These are phyloP conservation scores for Ischnura elegans DNA, from an alignment of 2,888 invertebrate species.

Conservation along the genomic window DNA sequence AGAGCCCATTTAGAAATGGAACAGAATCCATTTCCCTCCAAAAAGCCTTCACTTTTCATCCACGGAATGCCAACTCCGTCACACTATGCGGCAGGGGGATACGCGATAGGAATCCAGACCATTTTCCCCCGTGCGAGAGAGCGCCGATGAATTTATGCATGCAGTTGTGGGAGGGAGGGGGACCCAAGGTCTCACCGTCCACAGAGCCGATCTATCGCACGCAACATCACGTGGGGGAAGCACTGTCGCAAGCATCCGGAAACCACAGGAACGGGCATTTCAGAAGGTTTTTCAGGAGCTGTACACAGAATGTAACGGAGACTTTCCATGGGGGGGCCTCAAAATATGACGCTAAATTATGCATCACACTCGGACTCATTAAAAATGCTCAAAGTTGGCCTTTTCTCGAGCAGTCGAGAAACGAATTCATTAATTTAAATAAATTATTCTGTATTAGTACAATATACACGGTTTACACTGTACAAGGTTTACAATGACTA, in stretches of 20 bases:
- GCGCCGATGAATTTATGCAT: neutral
- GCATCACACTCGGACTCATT: too few relatives aligned
- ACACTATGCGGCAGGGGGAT: neutral
- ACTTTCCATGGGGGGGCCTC: neutral
- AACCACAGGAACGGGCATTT: neutral
- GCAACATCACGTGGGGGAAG: slow-evolving; percentile 10
- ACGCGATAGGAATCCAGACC: neutral
- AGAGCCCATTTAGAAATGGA: neutral
- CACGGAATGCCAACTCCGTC: neutral
- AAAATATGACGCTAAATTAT: neutral
- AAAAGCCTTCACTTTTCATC: neutral
- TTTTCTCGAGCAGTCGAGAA: too few relatives aligned
- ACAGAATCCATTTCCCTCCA: neutral
- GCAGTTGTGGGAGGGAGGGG: too few relatives aligned
- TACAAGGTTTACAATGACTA: too few relatives aligned
- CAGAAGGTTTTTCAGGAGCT: neutral
- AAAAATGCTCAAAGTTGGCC: too few relatives aligned
- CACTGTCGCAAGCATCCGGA: slow-evolving; percentile 27
- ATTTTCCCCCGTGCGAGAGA: neutral
- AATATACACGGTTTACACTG: too few relatives aligned
- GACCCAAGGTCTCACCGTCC: neutral
- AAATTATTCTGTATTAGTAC: too few relatives aligned
- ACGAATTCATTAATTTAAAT: too few relatives aligned
- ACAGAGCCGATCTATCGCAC: neutral
- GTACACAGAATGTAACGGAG: neutral